Conservation (phyloP, 1,140 invertebrate genomes). For the Bombus affinis region DNA sequence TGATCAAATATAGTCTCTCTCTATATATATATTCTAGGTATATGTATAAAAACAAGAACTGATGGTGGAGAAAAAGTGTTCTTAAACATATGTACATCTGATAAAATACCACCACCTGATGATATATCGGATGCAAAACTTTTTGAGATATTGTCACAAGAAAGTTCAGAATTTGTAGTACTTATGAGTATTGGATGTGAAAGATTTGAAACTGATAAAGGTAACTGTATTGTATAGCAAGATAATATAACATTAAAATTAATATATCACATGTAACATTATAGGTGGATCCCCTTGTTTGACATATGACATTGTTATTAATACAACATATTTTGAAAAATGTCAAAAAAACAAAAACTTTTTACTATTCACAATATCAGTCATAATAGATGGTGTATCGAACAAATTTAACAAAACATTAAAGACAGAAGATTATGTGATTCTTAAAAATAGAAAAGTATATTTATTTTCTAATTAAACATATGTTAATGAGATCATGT, state of each 20-base stretch:
- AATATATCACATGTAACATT: conserved; percentile 22
- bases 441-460: conserved; percentile 85
- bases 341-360: conserved; percentile 72
- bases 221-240: conserved; percentile 50
- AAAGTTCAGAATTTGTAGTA: conserved; percentile 89
- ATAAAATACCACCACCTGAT: conserved; percentile 89
- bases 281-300: conserved; percentile 68
- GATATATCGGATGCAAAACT: conserved; percentile 91
- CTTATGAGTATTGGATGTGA: conserved; percentile 95
- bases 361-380: conserved; percentile 74
- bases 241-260: not conserved
- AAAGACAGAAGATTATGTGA: conserved; percentile 80
- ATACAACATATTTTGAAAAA: conserved; percentile 76
- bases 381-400: conserved; percentile 73
- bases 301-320: conserved; percentile 78
- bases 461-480: not conserved
- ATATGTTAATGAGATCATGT: conserved; percentile 27
- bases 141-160: conserved; percentile 87
- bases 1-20: conserved; percentile 22
- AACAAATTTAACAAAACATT: conserved; percentile 74
- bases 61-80: conserved; percentile 89
- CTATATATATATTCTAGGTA: conserved; percentile 84
- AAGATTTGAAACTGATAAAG: conserved; percentile 90
- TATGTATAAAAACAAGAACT: conserved; percentile 91
- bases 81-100: conserved; percentile 90